Evolutionary conservation across 2,113 vertebrate species (phyloP).

Genomic region (Zootoca vivipara): DNA sequence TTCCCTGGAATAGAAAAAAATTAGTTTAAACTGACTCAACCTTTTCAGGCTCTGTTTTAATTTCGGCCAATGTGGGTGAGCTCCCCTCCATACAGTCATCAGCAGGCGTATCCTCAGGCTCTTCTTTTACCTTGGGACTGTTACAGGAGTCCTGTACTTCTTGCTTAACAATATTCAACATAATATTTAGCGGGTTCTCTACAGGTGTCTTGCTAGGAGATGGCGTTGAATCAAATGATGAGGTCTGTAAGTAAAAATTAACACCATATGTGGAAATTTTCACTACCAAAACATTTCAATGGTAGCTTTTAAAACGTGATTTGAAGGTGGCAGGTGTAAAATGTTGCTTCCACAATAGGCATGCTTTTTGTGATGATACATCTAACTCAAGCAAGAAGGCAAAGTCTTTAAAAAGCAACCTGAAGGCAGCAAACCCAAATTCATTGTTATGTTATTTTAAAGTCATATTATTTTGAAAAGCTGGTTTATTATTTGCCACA

Average conservation of each 20-base stretch:
- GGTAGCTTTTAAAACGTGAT: not conserved
- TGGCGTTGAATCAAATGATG: slow-evolving; percentile 91
- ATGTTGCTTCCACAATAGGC: not conserved
- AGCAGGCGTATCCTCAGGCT: slow-evolving; percentile 74
- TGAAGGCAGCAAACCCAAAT: not conserved
- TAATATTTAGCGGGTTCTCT: slow-evolving; percentile 90
- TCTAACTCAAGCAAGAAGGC: not conserved
- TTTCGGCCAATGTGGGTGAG: slow-evolving; percentile 74
- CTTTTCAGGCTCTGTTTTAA: slow-evolving; percentile 79
- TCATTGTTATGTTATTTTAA: not conserved
- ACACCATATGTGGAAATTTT: not conserved
- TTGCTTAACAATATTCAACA: slow-evolving; percentile 86
- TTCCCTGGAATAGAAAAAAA: slow-evolving; percentile 65
- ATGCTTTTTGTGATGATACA: not conserved
- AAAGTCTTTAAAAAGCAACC: not conserved
- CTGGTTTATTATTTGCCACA: not conserved
- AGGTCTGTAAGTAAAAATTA: slow-evolving; percentile 78
- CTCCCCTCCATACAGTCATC: slow-evolving; percentile 76
- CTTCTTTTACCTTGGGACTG: slow-evolving; percentile 83
- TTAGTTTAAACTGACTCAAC: slow-evolving; percentile 75
- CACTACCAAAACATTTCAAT: not conserved
- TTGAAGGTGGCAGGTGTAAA: not conserved
- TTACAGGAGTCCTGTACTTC: slow-evolving; percentile 80
- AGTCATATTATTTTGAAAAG: not conserved
- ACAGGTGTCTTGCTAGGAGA: slow-evolving; percentile 91